These are phyloP conservation scores for Otocyon megalotis DNA, from an alignment of 2,113 vertebrate species.

Conservation along the genomic window DNA sequence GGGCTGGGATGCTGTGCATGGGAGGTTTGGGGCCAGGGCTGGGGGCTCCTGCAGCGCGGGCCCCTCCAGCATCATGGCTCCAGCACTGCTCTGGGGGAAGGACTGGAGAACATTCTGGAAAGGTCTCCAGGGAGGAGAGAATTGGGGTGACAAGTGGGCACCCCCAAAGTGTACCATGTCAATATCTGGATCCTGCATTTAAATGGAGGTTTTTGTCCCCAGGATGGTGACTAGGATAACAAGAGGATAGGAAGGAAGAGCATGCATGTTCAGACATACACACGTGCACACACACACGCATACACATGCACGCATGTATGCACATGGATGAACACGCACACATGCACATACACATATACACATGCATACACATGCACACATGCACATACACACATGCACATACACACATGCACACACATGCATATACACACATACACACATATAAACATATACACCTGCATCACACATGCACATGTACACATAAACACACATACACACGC, in stretches of 20 bases:
- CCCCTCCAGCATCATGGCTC: fast-evolving
- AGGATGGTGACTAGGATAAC: neutral
- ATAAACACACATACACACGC: too few relatives aligned
- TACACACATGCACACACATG: too few relatives aligned
- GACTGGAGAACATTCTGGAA: neutral
- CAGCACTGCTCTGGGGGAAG: neutral
- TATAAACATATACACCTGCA: fast-evolving
- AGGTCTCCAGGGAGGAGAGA: neutral
- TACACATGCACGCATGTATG: fast-evolving
- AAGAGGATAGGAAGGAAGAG: neutral
- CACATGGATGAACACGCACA: too few relatives aligned
- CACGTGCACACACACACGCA: fast-evolving
- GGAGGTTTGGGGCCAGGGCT: fast-evolving
- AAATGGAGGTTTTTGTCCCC: neutral
- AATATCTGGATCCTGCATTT: fast-evolving
- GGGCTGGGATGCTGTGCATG: fast-evolving
- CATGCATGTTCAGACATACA: too few relatives aligned
- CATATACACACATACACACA: fast-evolving
- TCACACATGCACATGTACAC: fast-evolving
- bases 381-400: too few relatives aligned
- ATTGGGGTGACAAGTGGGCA: fast-evolving
- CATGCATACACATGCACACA: too few relatives aligned
- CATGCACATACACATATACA: too few relatives aligned
- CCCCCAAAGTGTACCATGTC: fast-evolving
- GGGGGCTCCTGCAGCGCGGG: fast-evolving